phyloP scores from a whole-genome alignment of 2,113 vertebrate species.

The Dolichotis patagonum region DNA sequence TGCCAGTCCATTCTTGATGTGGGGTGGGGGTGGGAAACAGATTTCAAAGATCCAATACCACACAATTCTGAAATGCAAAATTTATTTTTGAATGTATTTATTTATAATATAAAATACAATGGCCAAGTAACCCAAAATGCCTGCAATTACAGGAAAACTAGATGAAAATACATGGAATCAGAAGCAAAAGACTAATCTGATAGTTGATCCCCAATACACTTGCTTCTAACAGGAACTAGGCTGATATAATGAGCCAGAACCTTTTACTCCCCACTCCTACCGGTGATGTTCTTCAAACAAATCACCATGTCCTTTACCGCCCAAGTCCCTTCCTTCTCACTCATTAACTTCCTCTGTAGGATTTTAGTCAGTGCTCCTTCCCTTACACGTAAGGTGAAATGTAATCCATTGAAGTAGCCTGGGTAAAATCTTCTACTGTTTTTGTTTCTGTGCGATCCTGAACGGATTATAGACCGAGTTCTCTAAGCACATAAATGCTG shows the following conservation, averaged over 20 bases:
- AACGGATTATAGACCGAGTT: neutral
- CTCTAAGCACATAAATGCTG: neutral
- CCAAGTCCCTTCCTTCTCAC: neutral
- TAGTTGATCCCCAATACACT: neutral
- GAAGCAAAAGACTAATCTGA: neutral
- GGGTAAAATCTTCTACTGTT: neutral
- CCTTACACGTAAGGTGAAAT: neutral
- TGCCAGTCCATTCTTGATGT: neutral
- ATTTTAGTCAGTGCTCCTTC: neutral
- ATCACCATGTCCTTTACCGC: neutral
- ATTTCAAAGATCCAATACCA: neutral
- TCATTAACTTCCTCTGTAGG: neutral
- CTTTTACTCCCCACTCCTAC: neutral
- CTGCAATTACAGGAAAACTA: neutral
- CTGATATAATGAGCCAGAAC: neutral
- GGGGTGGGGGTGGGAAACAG: fast-evolving
- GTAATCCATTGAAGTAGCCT: neutral
- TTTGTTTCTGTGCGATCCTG: neutral
- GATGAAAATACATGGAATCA: neutral
- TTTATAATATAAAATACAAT: neutral
- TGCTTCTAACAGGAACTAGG: neutral
- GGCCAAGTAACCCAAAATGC: too few relatives aligned
- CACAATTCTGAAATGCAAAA: neutral
- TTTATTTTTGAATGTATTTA: neutral
- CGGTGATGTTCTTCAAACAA: neutral